Evolutionary conservation across 2,888 invertebrate genomes (phyloP), one percentile per base, ranked within the genome.

Genomic region (Dinocampus coccinellae): DNA sequence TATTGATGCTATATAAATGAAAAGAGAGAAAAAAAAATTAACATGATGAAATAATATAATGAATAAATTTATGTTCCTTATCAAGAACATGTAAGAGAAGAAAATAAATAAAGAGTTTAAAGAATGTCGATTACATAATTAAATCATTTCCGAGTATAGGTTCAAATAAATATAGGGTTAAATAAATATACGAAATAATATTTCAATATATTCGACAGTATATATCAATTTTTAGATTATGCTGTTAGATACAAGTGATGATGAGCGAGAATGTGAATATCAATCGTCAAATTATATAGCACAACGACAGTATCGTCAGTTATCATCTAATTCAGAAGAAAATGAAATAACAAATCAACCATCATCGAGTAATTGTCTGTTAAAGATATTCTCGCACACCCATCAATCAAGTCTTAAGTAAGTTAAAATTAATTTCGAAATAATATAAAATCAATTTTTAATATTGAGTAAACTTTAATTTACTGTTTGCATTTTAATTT

Each of bases 241-340:
- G 81, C 76, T 76, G 16, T 77, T 65, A 22, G 81, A 82, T 9
- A 76, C 76, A 3, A 83, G 82, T 36, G 84, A 82, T 3, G 84
- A 85, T 53, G 84, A 82, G 10, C 78, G 73, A 3, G 75, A 75
- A 22, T 69, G 81, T 10, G 75, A 75, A 22, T 69, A 82, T 10
- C 72, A 68, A 10, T 81, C 81, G 9, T 82, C 77, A 0, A 73
- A 11, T 80, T 78, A 91, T 47, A 85, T 93, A 83, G 91, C 90
- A 22, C 90, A 90, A 79, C 86, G 87, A 39, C 88, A 89, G n/a
- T 90, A 91, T 74, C 90, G 91, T 64, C 88, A 89, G 60, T 61
- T 79, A 24, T 53, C 75, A 13, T 74, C 69, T 33, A 73, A 64
- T n/a, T 29, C 65, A 1, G 78, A 76, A 53, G 75, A 72, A 70